Percentiles rank a stretch among this genome's conserved stretches.
phyloP scores from a whole-genome alignment of 2,797 vertebrate species.

The Cyclopterus lumpus region DNA sequence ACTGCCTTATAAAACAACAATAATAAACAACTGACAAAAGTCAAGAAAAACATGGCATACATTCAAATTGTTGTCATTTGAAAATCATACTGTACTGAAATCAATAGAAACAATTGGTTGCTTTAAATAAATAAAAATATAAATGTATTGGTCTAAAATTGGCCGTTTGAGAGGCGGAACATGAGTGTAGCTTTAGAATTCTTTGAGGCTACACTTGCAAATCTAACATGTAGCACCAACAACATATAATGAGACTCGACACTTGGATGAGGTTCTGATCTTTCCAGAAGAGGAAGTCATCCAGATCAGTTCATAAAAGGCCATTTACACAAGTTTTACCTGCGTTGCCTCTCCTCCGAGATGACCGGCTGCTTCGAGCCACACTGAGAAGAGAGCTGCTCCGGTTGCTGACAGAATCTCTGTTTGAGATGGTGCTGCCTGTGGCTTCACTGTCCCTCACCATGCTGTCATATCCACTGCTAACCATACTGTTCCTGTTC shows the following conservation, averaged over 20 bases:
- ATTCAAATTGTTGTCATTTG: not conserved
- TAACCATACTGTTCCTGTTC: conserved; percentile 88
- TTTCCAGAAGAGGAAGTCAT: conserved; percentile 16
- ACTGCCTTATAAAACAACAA: conserved; percentile 1
- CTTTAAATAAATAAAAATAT: not conserved
- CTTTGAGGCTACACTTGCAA: not conserved
- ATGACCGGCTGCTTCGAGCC: conserved; percentile 85
- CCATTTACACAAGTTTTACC: conserved; percentile 77
- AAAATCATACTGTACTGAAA: not conserved
- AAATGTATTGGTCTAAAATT: not conserved
- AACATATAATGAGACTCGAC: conserved; percentile 3
- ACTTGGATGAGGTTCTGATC: not conserved
- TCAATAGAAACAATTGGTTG: not conserved
- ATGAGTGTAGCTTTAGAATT: not conserved
- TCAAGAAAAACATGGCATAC: conserved; percentile 6
- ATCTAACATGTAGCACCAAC: not conserved
- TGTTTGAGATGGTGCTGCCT: conserved; percentile 88
- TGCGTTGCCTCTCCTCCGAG: conserved; percentile 88
- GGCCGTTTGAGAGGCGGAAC: not conserved
- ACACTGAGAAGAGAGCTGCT: conserved; percentile 84
- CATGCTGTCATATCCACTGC: conserved; percentile 98
- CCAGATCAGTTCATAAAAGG: conserved; percentile 30
- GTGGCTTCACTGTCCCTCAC: conserved; percentile 95
- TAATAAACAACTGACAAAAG: not conserved
- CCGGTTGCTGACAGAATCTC: conserved; percentile 94